Conservation (phyloP, 2,113 vertebrate genomes). For the Saguinus midas region DNA sequence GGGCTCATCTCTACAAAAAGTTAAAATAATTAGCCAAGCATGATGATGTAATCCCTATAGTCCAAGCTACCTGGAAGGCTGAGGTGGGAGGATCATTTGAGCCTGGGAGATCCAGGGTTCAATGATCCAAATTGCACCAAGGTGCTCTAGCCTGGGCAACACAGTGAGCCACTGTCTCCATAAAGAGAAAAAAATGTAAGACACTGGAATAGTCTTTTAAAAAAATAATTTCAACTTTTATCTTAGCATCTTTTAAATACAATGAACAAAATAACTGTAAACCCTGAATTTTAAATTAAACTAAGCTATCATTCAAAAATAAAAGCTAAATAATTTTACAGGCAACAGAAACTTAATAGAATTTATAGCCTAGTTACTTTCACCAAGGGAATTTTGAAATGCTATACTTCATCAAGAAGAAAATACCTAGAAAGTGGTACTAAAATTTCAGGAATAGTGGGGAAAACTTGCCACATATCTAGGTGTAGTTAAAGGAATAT, state of each 20-base stretch:
- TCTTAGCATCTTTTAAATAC: neutral
- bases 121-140: too few species aligned
- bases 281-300: neutral
- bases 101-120: too few species aligned
- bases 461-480: neutral
- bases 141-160: too few species aligned
- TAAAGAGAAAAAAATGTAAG: neutral
- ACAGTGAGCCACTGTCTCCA: too few species aligned
- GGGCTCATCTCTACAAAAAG: too few species aligned
- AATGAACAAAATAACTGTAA: neutral
- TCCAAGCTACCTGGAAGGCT: too few species aligned
- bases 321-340: neutral
- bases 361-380: neutral
- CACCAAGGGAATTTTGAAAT: neutral
- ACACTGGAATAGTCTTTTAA: neutral
- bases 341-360: neutral
- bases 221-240: neutral
- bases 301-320: neutral
- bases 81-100: too few species aligned
- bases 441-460: neutral
- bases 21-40: too few species aligned
- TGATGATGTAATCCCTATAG: too few species aligned
- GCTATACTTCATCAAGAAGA: neutral
- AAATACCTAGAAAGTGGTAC: neutral
- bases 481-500: neutral